Conservation (phyloP, 1,140 invertebrate species). For the Temnothorax nylanderi region DNA sequence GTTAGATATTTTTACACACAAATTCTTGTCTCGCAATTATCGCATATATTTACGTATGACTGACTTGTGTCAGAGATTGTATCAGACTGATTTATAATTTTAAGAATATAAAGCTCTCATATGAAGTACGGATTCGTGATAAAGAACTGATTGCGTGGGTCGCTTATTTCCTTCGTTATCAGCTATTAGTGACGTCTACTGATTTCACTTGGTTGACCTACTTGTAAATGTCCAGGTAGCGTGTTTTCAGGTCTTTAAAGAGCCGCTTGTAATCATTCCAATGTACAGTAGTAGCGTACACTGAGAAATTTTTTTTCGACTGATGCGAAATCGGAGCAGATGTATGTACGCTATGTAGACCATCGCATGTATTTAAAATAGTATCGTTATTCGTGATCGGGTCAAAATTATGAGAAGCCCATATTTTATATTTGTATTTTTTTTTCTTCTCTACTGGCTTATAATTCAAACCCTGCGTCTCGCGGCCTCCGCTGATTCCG, state of each 20-base stretch:
- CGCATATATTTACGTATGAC: background rate
- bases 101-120: background rate
- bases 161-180: slow-evolving; percentile 16
- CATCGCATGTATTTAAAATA: background rate
- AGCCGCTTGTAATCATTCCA: slow-evolving; percentile 35
- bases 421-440: background rate
- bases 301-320: background rate
- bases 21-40: background rate
- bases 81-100: background rate
- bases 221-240: slow-evolving; percentile 65
- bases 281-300: background rate
- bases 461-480: background rate
- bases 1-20: background rate
- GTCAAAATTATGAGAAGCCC: background rate
- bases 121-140: slow-evolving; percentile 14
- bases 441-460: background rate
- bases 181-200: slow-evolving; percentile 50
- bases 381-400: background rate
- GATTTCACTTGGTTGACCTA: slow-evolving; percentile 66
- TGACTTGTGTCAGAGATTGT: background rate
- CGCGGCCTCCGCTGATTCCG: background rate
- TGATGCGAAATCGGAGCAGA: background rate
- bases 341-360: background rate
- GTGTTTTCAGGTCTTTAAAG: slow-evolving; percentile 68
- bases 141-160: slow-evolving; percentile 26